Conservation (phyloP, 2,797 vertebrate genomes). For the Spinus pinus region DNA sequence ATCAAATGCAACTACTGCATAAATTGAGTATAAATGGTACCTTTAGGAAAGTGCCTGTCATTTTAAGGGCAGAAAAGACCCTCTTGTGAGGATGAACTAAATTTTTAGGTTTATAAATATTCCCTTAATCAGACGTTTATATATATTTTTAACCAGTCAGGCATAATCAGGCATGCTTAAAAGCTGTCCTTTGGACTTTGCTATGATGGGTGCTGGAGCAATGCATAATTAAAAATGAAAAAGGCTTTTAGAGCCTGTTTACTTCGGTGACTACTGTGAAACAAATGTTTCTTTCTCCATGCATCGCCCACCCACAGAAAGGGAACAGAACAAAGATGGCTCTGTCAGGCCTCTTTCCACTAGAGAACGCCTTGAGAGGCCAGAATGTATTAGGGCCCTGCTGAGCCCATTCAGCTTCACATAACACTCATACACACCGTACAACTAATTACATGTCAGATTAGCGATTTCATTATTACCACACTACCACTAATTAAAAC, state of each 20-base stretch:
- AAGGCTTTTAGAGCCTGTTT: constrained; percentile 81
- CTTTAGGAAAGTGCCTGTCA: background rate
- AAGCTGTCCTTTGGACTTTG: constrained; percentile 52
- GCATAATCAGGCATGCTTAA: constrained; percentile 43
- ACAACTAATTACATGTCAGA: constrained; percentile 90
- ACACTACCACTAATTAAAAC: constrained; percentile 94
- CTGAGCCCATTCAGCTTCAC: constrained; percentile 81
- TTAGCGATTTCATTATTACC: constrained; percentile 88
- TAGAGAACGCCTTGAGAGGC: constrained; percentile 80
- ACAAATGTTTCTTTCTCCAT: constrained; percentile 87
- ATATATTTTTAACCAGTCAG: constrained; percentile 42
- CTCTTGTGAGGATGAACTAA: background rate
- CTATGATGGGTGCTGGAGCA: constrained; percentile 62
- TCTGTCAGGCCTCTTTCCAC: constrained; percentile 79
- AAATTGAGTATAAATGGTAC: background rate
- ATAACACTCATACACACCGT: constrained; percentile 75
- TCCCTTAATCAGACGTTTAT: background rate
- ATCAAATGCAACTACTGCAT: background rate
- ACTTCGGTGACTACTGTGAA: constrained; percentile 84
- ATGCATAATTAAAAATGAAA: constrained; percentile 78
- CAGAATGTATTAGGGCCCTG: constrained; percentile 83
- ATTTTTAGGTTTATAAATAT: background rate
- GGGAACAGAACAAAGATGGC: constrained; percentile 87
- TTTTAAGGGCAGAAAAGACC: background rate
- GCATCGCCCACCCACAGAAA: constrained; percentile 88